Evolutionary conservation across 2,888 invertebrate genomes (phyloP).

Genomic region (Pterostichus niger): DNA sequence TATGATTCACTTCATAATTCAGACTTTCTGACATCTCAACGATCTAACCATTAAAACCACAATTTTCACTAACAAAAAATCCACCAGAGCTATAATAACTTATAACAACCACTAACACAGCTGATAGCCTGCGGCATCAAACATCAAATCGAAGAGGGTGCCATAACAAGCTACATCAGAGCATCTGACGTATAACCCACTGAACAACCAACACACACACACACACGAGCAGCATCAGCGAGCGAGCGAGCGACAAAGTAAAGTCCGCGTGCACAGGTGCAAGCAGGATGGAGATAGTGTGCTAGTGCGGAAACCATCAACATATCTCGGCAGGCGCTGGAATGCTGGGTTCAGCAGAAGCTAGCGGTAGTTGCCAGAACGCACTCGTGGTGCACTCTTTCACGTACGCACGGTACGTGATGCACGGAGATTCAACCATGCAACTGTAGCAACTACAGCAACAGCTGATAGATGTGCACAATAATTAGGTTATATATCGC

Average conservation of each 20-base stretch:
- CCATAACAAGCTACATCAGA: constrained; percentile 34
- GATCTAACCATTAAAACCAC: constrained; percentile 20
- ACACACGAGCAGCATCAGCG: constrained; percentile 16
- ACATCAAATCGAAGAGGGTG: constrained; percentile 52
- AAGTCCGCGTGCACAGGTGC: too few species aligned
- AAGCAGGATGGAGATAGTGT: constrained; percentile 21
- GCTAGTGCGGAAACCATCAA: constrained; percentile 47
- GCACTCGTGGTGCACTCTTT: constrained; percentile 13
- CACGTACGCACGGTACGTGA: constrained; percentile 36
- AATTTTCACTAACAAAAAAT: constrained; percentile 34
- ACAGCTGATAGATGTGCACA: constrained; percentile 18
- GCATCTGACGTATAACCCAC: constrained; percentile 40
- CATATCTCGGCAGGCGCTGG: constrained; percentile 43
- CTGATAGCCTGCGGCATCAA: constrained; percentile 15
- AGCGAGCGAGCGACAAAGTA: too few species aligned
- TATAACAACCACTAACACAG: constrained; percentile 1
- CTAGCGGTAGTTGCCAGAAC: constrained; percentile 49
- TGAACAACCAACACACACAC: constrained; percentile 11
- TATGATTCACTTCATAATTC: constrained; percentile 33
- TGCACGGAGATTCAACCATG: constrained; percentile 21
- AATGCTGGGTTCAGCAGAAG: constrained; percentile 33
- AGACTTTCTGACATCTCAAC: constrained; percentile 34
- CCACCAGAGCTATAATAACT: not conserved
- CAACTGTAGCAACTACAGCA: constrained; percentile 16
- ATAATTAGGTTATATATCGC: not conserved